Evolutionary conservation across 2,888 invertebrate genomes (phyloP).

Genomic region (Ceratothoa steindachneri): DNA sequence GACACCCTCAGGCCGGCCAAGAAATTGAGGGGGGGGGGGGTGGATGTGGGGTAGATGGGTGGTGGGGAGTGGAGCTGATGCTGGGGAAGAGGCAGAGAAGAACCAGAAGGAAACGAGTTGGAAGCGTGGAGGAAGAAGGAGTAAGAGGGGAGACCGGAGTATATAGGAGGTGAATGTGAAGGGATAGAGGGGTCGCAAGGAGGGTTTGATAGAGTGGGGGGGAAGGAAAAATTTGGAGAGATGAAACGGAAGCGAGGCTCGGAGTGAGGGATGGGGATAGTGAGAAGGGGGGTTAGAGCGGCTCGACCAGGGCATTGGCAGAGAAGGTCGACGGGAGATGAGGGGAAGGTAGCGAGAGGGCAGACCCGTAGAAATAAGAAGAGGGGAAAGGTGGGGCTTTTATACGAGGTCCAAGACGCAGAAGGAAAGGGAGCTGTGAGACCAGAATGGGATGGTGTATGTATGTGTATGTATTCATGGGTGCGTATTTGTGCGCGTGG

Average conservation of each 20-base stretch:
- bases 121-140: neutral
- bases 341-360: neutral
- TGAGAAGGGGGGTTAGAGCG: neutral
- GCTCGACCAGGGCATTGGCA: neutral
- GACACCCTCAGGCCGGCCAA: conserved; percentile 2
- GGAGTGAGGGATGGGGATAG: neutral
- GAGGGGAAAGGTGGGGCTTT: neutral
- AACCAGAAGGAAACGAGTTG: neutral
- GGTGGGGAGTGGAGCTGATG: neutral
- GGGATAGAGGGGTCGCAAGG: too few relatives aligned
- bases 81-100: neutral
- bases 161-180: too few relatives aligned
- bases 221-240: too few relatives aligned
- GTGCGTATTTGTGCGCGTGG: too few relatives aligned
- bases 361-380: neutral
- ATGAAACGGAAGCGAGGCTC: too few relatives aligned
- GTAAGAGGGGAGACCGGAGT: too few relatives aligned
- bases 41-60: neutral
- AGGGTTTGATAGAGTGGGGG: too few relatives aligned
- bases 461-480: too few relatives aligned
- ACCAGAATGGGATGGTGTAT: too few relatives aligned
- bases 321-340: neutral
- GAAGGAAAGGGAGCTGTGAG: too few relatives aligned
- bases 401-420: neutral
- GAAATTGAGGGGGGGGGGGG: neutral